Evolutionary conservation across 2,888 invertebrate species (phyloP).

Genomic region (Cephus rjabovi): DNA sequence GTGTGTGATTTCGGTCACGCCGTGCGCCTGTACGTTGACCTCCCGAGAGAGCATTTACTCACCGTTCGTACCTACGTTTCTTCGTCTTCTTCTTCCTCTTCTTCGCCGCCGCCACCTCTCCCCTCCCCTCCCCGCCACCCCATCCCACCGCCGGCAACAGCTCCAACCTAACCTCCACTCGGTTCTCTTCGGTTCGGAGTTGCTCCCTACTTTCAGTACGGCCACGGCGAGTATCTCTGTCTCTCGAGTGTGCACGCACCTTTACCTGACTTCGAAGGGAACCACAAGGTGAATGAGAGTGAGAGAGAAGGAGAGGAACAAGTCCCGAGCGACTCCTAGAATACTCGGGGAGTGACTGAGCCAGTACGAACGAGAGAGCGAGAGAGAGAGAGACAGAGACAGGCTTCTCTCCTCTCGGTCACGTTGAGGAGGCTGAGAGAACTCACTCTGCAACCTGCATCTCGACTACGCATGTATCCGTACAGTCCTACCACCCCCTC

Average conservation of each 20-base stretch:
- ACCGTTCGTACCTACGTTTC: conserved; percentile 27
- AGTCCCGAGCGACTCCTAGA: not conserved
- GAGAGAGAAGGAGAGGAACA: conserved; percentile 4
- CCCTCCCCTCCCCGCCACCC: fast-evolving
- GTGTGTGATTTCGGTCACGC: conserved; percentile 66
- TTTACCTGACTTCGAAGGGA: not conserved
- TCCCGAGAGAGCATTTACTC: conserved; percentile 45
- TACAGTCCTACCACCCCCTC: not conserved
- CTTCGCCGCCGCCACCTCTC: not conserved
- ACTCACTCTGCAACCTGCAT: conserved; percentile 37
- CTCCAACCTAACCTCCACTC: conserved; percentile 34
- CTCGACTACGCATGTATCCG: conserved; percentile 24
- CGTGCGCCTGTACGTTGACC: conserved; percentile 65
- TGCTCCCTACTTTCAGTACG: conserved; percentile 25
- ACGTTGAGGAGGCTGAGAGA: conserved; percentile 38
- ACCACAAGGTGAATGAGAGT: conserved; percentile 9
- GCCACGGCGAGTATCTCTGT: not conserved
- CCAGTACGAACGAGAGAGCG: conserved; percentile 17
- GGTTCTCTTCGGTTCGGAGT: conserved; percentile 39
- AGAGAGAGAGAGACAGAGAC: conserved; percentile 12
- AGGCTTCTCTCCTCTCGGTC: not conserved
- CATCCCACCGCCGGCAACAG: not conserved
- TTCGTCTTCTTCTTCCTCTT: conserved; percentile 10
- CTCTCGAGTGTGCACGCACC: not conserved
- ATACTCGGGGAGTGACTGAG: conserved; percentile 11